phyloP scores from a whole-genome alignment of 2,113 vertebrate species.

The Carlito syrichta region DNA sequence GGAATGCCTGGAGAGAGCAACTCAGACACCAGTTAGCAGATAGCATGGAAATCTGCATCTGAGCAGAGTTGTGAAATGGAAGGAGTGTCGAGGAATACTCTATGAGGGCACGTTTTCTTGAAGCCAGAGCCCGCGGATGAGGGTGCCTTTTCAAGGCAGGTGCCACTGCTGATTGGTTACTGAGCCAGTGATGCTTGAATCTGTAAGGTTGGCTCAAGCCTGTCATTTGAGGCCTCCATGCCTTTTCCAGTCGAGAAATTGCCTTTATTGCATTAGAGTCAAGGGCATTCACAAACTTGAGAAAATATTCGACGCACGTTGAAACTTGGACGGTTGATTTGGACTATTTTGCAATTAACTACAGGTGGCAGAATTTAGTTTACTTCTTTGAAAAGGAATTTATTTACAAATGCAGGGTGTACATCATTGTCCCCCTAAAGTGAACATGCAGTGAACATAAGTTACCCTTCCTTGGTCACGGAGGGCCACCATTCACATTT shows the following conservation, averaged over 20 bases:
- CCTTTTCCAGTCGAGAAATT: neutral
- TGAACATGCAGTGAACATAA: fast-evolving
- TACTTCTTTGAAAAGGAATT: neutral
- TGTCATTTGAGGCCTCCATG: no score
- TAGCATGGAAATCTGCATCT: neutral
- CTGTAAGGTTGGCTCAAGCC: neutral
- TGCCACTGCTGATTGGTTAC: fast-evolving
- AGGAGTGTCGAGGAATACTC: neutral
- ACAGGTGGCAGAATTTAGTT: neutral
- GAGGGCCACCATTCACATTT: neutral
- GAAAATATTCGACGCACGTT: neutral
- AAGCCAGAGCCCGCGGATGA: neutral
- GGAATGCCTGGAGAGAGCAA: neutral
- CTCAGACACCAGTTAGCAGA: neutral
- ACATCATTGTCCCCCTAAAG: neutral
- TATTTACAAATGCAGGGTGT: fast-evolving
- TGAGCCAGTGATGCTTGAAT: neutral
- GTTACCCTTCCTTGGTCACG: neutral
- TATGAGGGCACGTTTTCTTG: neutral
- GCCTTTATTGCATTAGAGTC: neutral
- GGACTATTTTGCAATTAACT: no score
- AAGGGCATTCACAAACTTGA: neutral
- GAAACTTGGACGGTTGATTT: neutral
- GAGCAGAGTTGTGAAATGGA: neutral
- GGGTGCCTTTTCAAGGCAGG: neutral